Evolutionary conservation across 2,113 vertebrate genomes (phyloP).

Genomic region (Notothenia coriiceps): DNA sequence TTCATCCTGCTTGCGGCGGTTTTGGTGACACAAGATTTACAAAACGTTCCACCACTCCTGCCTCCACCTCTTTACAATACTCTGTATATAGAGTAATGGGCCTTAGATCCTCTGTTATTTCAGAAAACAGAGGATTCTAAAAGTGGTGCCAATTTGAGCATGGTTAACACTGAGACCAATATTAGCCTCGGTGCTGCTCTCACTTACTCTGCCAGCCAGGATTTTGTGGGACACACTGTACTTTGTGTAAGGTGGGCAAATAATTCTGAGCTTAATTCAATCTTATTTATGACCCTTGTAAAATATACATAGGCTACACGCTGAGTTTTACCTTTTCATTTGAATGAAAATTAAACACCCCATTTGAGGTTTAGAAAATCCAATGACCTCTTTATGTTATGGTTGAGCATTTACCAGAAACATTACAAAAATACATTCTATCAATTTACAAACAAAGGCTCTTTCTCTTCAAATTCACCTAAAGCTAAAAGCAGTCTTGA

Average conservation of each 20-base stretch:
- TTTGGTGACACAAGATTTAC: constrained; percentile 85
- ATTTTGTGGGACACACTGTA: constrained; percentile 37
- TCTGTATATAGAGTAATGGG: constrained; percentile 81
- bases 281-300: constrained; percentile 44
- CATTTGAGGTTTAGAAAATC: background rate
- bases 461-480: background rate
- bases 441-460: background rate
- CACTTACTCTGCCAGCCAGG: constrained; percentile 53
- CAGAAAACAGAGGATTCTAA: constrained; percentile 77
- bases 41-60: constrained; percentile 82
- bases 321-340: constrained; percentile 9
- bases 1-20: constrained; percentile 91
- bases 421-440: background rate
- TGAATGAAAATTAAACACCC: background rate
- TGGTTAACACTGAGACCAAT: constrained; percentile 36
- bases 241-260: constrained; percentile 32
- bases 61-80: constrained; percentile 78
- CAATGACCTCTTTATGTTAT: constrained; percentile 4
- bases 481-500: background rate
- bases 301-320: constrained; percentile 36
- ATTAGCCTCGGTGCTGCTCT: constrained; percentile 49
- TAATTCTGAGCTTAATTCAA: constrained; percentile 39
- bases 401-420: constrained; percentile 8
- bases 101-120: constrained; percentile 85
- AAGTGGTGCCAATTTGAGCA: constrained; percentile 69